Evolutionary conservation across 2,888 invertebrate species (phyloP).

Genomic region (Spodoptera exigua): DNA sequence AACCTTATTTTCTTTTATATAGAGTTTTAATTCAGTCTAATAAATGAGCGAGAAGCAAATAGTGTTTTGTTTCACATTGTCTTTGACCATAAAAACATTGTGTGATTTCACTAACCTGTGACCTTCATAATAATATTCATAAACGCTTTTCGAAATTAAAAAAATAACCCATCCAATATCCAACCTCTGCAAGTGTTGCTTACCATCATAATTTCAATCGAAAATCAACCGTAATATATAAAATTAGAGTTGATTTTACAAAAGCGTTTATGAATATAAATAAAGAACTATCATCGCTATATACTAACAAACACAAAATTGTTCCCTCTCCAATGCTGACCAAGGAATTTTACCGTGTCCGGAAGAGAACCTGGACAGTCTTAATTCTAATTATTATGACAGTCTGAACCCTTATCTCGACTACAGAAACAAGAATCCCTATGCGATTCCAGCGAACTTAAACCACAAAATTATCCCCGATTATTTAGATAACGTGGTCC

Average conservation of each 20-base stretch:
- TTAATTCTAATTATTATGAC: conserved; percentile 83
- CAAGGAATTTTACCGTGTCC: conserved; percentile 75
- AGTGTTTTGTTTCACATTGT: no score
- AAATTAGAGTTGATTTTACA: not conserved
- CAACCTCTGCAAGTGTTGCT: conserved; percentile 3
- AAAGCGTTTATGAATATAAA: conserved; percentile 47
- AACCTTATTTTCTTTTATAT: no score
- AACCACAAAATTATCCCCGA: conserved; percentile 81
- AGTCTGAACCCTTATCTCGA: conserved; percentile 82
- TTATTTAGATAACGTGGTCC: conserved; percentile 70
- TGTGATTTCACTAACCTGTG: conserved; percentile 38
- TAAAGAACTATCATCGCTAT: conserved; percentile 46
- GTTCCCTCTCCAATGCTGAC: conserved; percentile 74
- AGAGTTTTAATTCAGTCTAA: no score
- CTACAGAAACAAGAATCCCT: conserved; percentile 84
- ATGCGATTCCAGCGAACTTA: conserved; percentile 86
- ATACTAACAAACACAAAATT: conserved; percentile 60
- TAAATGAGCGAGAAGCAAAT: no score
- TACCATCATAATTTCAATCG: conserved; percentile 3
- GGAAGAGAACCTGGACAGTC: conserved; percentile 82
- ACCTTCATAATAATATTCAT: conserved; percentile 35
- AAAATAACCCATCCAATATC: not conserved
- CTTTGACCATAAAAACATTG: no score
- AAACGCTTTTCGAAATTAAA: conserved; percentile 30
- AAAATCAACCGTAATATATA: no score